These are phyloP conservation scores for Phylloscopus trochiloides DNA, from an alignment of 2,113 vertebrate genomes.

Conservation along the genomic window DNA sequence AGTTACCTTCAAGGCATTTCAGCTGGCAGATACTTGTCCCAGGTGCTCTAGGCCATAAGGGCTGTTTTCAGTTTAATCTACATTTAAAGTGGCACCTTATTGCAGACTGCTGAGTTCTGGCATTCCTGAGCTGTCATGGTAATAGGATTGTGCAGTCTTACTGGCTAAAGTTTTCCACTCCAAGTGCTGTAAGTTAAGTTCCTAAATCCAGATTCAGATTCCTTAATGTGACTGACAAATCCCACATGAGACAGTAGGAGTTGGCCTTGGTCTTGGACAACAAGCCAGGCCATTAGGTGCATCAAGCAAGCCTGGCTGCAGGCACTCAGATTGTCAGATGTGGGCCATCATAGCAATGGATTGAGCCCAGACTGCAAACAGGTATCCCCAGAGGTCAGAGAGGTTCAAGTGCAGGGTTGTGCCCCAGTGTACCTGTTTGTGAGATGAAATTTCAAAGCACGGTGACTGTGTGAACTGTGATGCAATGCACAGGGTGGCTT, in stretches of 20 bases:
- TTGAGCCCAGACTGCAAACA: not conserved
- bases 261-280: not conserved
- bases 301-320: not conserved
- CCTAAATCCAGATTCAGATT: not conserved
- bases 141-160: not conserved
- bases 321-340: not conserved
- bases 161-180: not conserved
- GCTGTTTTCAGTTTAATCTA: constrained; percentile 41
- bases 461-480: not conserved
- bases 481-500: not conserved
- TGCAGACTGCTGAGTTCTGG: constrained; percentile 19
- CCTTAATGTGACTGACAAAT: not conserved
- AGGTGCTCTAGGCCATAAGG: not conserved
- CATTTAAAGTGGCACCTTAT: constrained; percentile 45
- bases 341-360: not conserved
- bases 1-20: constrained; percentile 22
- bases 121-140: constrained; percentile 13
- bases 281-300: not conserved
- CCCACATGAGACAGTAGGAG: not conserved
- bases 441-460: not conserved
- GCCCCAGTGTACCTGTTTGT: not conserved
- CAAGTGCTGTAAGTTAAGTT: not conserved
- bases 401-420: not conserved
- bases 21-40: constrained; percentile 43
- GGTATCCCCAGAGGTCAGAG: not conserved